Evolutionary conservation across 2,888 invertebrate genomes (phyloP), one percentile per base, ranked within the genome.

Genomic region (Ligdia adustata): DNA sequence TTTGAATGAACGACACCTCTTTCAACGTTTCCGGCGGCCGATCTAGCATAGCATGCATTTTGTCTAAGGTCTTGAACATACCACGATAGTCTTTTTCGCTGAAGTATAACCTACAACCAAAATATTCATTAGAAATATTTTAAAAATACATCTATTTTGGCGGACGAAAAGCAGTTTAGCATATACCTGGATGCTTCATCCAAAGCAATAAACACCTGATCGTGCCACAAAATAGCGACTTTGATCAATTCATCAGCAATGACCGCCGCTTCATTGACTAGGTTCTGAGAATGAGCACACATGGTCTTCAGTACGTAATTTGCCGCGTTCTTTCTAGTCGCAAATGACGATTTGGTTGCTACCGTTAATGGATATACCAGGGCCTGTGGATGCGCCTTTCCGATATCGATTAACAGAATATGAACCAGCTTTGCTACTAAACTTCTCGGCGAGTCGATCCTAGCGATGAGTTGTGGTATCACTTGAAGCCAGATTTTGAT

Each of bases 401-500:
- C 98, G 62, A 99, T 98, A 69, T 99, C 99, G 58, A 98, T 96
- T 3, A 99, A 90, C 13, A 99, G 90, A 73, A 98, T 95, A 73
- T 98, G 97, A 40, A 99, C 98, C 11, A 99, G 90, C 52, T 96
- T 94, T 0, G 97, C 96, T 0, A 99, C 98, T 42, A 97, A 87
- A 56, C 94, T 94, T 11, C 98, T 92, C 0, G 96, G 96, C 0
- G 98, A 98, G 77, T 99, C 99, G 45, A 99, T 99, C 39, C 99
- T 93, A 0, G 99, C 99, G 55, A 99, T 99, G 15, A 99, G 88
- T 79, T 99, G 99, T 0, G 99, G 99, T 67, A 99, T 99, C 0
- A 99, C 99, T 91, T 99, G 99, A 7, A 99, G 90, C 99, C 99
- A 99, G 28, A 98, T 99, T 72, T 99, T 98, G 41, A 99, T 97